Percentiles rank a stretch among this genome's conserved stretches.
Conservation (phyloP, 2,888 invertebrate species). For the Tuberolachnus salignus region DNA sequence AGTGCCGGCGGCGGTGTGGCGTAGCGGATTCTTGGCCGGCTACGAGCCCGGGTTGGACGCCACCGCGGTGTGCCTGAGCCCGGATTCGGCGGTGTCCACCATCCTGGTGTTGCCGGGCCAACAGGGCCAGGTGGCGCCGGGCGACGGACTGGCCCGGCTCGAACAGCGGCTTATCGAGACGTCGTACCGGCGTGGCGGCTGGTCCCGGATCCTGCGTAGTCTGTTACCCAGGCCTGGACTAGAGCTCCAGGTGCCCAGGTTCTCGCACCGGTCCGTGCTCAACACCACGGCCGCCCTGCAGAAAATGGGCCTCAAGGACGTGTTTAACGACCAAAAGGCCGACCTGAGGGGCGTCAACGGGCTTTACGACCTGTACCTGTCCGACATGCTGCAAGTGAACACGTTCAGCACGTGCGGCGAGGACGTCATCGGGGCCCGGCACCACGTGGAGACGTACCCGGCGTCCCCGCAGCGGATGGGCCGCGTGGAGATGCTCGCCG, state of each 20-base stretch:
- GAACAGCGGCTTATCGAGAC: slow-evolving; percentile 74
- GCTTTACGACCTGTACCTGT: slow-evolving; percentile 77
- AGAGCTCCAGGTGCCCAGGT: slow-evolving; percentile 83
- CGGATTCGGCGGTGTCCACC: slow-evolving; percentile 74
- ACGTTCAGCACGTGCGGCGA: slow-evolving; percentile 84
- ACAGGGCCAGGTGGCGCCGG: slow-evolving; percentile 72
- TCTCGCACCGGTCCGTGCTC: slow-evolving; percentile 76
- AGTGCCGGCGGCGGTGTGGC: slow-evolving; percentile 82
- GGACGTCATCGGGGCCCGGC: slow-evolving; percentile 73
- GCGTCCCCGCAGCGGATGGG: slow-evolving; percentile 67
- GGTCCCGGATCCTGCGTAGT: slow-evolving; percentile 76
- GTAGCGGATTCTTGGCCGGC: slow-evolving; percentile 78
- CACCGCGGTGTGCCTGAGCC: slow-evolving; percentile 79
- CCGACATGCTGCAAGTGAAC: slow-evolving; percentile 82
- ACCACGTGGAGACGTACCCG: slow-evolving; percentile 82
- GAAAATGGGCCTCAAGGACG: slow-evolving; percentile 80
- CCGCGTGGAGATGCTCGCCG: slow-evolving; percentile 73
- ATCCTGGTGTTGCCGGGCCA: slow-evolving; percentile 85
- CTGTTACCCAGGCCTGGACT: slow-evolving; percentile 77
- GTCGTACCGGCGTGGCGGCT: slow-evolving; percentile 72
- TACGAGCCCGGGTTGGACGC: slow-evolving; percentile 85
- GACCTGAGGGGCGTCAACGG: slow-evolving; percentile 79
- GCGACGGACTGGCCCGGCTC: slow-evolving; percentile 77
- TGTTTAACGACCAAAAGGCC: slow-evolving; percentile 77
- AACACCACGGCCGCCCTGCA: slow-evolving; percentile 80